Evolutionary conservation across 2,113 vertebrate species (phyloP).

Genomic region (Leptodactylus fuscus): DNA sequence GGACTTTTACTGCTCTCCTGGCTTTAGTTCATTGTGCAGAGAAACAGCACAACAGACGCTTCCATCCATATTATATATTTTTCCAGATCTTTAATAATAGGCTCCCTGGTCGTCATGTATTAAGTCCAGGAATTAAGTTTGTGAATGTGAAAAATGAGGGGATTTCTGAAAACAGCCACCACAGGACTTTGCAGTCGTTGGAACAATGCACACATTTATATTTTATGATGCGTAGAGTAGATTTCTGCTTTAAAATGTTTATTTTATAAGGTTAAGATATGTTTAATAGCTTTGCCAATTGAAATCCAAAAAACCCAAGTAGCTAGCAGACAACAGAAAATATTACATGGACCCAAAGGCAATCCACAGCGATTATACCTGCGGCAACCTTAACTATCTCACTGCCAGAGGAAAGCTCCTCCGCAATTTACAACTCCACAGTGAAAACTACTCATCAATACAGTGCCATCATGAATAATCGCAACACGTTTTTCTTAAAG

Average conservation of each 20-base stretch:
- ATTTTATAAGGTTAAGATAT: slow-evolving; percentile 47
- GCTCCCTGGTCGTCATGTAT: background rate
- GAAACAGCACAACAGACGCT: background rate
- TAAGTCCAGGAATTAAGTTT: slow-evolving; percentile 25
- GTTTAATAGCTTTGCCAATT: slow-evolving; percentile 47
- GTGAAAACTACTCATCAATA: background rate
- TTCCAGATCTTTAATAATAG: background rate
- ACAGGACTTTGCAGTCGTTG: slow-evolving; percentile 37
- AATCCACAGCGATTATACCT: background rate
- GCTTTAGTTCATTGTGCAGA: background rate
- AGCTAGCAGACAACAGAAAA: slow-evolving; percentile 36
- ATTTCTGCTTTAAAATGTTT: slow-evolving; percentile 48
- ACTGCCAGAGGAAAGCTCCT: background rate
- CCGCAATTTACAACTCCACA: background rate
- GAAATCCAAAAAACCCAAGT: slow-evolving; percentile 33
- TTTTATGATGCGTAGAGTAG: slow-evolving; percentile 48
- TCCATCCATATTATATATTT: background rate
- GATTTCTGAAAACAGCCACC: slow-evolving; percentile 39
- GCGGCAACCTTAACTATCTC: background rate
- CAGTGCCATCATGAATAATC: background rate
- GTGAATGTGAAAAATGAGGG: slow-evolving; percentile 46
- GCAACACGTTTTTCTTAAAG: background rate
- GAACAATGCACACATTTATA: slow-evolving; percentile 40
- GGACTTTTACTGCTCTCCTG: background rate
- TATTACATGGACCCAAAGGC: slow-evolving; percentile 6